Evolutionary conservation across 2,888 invertebrate species (phyloP).

Genomic region (Xestobium rufovillosum): DNA sequence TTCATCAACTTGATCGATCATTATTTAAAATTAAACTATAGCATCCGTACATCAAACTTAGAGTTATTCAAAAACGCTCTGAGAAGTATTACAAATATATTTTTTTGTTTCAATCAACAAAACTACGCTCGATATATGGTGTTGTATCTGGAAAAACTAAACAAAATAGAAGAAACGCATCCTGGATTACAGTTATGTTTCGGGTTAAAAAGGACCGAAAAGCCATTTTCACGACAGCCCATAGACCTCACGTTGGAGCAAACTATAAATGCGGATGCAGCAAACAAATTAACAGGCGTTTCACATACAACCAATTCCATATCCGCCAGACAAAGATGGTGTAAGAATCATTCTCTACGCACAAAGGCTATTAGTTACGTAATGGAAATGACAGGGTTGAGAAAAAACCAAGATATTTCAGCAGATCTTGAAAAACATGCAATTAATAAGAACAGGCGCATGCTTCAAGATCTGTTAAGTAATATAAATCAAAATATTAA

Average conservation of each 20-base stretch:
- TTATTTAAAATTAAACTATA: constrained; percentile 26
- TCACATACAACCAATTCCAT: constrained; percentile 24
- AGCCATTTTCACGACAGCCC: constrained; percentile 26
- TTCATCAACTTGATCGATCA: constrained; percentile 27
- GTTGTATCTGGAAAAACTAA: constrained; percentile 27
- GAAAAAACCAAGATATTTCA: constrained; percentile 20
- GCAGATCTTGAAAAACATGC: constrained; percentile 18
- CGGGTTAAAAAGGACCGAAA: constrained; percentile 20
- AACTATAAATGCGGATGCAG: constrained; percentile 29
- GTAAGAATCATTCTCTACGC: constrained; percentile 23
- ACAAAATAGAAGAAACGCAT: constrained; percentile 28
- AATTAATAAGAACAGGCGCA: constrained; percentile 7
- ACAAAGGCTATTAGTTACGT: constrained; percentile 22
- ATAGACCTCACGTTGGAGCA: constrained; percentile 28
- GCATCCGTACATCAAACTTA: constrained; percentile 28
- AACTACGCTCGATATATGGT: constrained; percentile 32
- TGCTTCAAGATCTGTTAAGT: constrained; percentile 7
- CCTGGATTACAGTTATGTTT: constrained; percentile 24
- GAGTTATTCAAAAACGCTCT: constrained; percentile 26
- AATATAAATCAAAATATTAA: constrained; percentile 12
- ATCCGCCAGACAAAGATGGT: constrained; percentile 29
- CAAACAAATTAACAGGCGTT: constrained; percentile 23
- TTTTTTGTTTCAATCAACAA: constrained; percentile 30
- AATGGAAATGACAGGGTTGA: constrained; percentile 16
- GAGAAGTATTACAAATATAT: constrained; percentile 29